Conservation (phyloP, 2,113 vertebrate species). For the Marmota monax region DNA sequence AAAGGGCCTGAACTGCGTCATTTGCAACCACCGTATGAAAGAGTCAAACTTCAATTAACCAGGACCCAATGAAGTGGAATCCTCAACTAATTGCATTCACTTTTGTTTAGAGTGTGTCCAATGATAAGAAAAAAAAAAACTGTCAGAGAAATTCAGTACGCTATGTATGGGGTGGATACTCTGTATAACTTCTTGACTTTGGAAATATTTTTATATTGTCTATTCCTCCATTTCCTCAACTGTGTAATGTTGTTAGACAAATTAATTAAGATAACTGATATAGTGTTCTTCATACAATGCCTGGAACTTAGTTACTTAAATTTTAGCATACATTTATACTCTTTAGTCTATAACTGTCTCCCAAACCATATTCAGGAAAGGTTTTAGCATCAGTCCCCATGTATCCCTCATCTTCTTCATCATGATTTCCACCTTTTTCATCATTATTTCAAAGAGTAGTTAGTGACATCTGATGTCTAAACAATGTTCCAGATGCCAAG, state of each 20-base stretch:
- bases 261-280: background rate
- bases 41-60: slow-evolving; percentile 58
- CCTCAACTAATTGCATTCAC: slow-evolving; percentile 33
- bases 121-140: slow-evolving; percentile 1
- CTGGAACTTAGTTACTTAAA: slow-evolving; percentile 42
- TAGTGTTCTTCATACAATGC: background rate
- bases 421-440: slow-evolving; percentile 3
- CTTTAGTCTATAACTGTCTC: background rate
- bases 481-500: background rate
- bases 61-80: slow-evolving; percentile 47
- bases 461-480: background rate
- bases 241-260: background rate
- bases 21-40: slow-evolving; percentile 40
- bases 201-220: background rate
- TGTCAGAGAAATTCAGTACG: slow-evolving; percentile 37
- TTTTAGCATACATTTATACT: slow-evolving; percentile 36
- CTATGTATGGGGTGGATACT: background rate
- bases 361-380: background rate
- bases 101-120: slow-evolving; percentile 32
- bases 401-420: slow-evolving; percentile 3
- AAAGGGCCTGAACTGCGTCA: slow-evolving; percentile 45
- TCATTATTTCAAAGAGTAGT: slow-evolving; percentile 12
- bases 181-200: background rate
- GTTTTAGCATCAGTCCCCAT: background rate
- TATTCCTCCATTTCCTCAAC: background rate